Conservation (phyloP, 2,888 invertebrate genomes). For the Gisinianus flammeolus region DNA sequence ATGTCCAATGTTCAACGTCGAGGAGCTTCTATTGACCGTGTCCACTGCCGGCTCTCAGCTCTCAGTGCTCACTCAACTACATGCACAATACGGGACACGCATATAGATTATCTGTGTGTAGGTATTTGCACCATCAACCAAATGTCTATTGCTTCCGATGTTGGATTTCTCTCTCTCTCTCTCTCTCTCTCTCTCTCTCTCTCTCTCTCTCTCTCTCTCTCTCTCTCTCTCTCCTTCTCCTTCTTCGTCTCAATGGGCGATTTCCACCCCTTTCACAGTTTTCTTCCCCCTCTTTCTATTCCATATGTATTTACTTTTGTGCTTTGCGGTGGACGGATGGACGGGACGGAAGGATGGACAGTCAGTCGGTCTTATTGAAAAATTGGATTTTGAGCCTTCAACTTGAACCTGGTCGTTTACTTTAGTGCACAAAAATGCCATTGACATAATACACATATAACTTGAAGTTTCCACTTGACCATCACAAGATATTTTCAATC, state of each 20-base stretch:
- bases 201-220: background rate
- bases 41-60: background rate
- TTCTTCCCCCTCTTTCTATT: background rate
- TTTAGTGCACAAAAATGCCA: background rate
- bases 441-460: background rate
- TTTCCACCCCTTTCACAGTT: conserved; percentile 21
- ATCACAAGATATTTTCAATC: background rate
- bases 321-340: background rate
- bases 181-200: background rate
- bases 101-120: background rate
- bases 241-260: conserved; percentile 21
- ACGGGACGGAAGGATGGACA: background rate
- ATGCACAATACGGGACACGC: conserved; percentile 10
- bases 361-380: background rate
- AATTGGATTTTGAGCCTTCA: background rate
- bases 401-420: background rate
- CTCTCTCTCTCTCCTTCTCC: background rate
- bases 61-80: conserved; percentile 13
- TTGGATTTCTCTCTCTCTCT: background rate
- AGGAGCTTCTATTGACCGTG: conserved; percentile 29
- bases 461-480: too few relatives aligned
- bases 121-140: background rate
- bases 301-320: background rate
- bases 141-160: background rate
- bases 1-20: conserved; percentile 24